phyloP scores from a whole-genome alignment of 2,113 vertebrate genomes.

The Macrotus californicus region DNA sequence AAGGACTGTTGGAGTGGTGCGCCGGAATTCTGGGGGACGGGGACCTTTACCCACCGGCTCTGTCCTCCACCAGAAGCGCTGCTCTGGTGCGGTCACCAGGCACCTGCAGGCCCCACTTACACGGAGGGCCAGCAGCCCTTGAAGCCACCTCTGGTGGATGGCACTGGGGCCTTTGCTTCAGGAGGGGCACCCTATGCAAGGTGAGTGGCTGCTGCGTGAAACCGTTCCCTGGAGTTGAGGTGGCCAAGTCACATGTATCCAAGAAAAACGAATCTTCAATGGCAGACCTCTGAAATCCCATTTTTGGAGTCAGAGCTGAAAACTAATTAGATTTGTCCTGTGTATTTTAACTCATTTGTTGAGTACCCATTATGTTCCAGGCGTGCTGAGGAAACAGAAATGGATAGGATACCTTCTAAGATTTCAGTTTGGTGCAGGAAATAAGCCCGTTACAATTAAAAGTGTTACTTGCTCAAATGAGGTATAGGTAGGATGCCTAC shows the following conservation, averaged over 20 bases:
- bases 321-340: neutral
- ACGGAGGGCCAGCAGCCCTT: neutral
- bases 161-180: neutral
- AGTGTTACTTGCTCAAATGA: neutral
- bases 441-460: neutral
- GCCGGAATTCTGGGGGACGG: neutral
- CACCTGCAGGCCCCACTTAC: neutral
- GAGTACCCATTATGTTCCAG: neutral
- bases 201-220: neutral
- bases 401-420: neutral
- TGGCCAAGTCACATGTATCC: neutral
- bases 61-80: accelerated
- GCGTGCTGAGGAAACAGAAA: neutral
- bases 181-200: neutral
- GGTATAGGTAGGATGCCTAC: neutral
- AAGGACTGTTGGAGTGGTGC: neutral
- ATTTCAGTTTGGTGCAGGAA: neutral
- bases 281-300: neutral
- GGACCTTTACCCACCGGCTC: accelerated
- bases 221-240: neutral
- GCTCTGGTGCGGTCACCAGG: accelerated
- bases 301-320: neutral
- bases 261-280: neutral
- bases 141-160: neutral
- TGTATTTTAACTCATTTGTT: neutral